A percentile compares a stretch with the other conserved stretches of the same genome.
These are phyloP conservation scores for Drosophila meridiana DNA, from an alignment of 2,888 invertebrate genomes.

Conservation along the genomic window DNA sequence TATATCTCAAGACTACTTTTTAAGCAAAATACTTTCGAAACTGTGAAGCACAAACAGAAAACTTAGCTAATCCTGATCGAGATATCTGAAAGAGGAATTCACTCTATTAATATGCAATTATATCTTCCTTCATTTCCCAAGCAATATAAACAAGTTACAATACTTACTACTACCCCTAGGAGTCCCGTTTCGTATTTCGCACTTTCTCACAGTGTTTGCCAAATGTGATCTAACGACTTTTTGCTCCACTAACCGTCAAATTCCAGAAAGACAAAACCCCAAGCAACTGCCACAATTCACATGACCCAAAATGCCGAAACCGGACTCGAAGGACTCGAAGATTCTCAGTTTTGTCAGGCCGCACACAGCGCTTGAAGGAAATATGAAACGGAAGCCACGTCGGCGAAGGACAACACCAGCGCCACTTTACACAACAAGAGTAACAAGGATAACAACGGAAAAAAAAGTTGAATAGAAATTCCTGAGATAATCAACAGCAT, in stretches of 20 bases:
- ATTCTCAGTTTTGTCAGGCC: conserved; percentile 58
- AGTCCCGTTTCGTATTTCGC: neutral
- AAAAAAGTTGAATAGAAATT: conserved; percentile 56
- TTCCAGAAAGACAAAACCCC: conserved; percentile 36
- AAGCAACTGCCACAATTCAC: conserved; percentile 22
- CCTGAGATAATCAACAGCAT: conserved; percentile 74
- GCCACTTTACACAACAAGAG: conserved; percentile 59
- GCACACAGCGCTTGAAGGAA: conserved; percentile 61
- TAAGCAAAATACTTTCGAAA: neutral
- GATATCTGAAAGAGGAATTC: neutral
- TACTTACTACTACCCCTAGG: neutral
- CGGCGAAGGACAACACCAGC: conserved; percentile 60
- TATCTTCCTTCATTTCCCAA: neutral
- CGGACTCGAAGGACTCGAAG: conserved; percentile 34
- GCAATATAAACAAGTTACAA: neutral
- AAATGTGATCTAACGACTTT: conserved; percentile 17
- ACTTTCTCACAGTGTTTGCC: conserved; percentile 23
- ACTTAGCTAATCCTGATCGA: neutral
- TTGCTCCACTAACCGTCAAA: conserved; percentile 37
- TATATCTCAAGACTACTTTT: neutral
- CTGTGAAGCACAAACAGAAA: neutral
- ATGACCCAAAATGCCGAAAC: conserved; percentile 34
- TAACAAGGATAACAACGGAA: conserved; percentile 19
- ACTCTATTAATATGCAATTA: neutral
- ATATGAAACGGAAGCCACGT: conserved; percentile 69